Evolutionary conservation across 2,113 vertebrate genomes (phyloP).

Genomic region (Cynocephalus volans): DNA sequence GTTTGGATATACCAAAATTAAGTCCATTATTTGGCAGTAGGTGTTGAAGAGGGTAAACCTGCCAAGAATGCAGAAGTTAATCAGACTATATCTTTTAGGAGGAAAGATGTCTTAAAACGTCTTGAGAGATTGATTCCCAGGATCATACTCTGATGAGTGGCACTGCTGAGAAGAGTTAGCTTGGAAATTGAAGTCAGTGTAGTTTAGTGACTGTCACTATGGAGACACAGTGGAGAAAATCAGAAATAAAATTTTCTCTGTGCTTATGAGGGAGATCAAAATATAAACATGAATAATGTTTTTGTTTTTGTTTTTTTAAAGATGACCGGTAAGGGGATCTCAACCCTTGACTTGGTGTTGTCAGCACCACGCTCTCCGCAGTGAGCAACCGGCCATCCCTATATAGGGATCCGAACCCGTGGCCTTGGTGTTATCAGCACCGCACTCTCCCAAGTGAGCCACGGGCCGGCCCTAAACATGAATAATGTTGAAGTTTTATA

Average conservation of each 20-base stretch:
- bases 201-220: not conserved
- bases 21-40: not conserved
- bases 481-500: slow-evolving; percentile 54
- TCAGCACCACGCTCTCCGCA: too few species aligned
- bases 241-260: slow-evolving; percentile 12
- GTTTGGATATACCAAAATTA: not conserved
- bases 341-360: too few species aligned
- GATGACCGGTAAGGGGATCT: too few species aligned
- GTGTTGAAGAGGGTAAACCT: not conserved
- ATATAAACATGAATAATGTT: slow-evolving; percentile 48
- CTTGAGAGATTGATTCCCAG: slow-evolving; percentile 46
- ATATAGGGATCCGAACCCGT: too few species aligned
- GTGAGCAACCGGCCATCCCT: too few species aligned
- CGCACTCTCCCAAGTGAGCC: too few species aligned
- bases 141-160: not conserved
- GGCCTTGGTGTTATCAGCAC: too few species aligned
- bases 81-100: not conserved
- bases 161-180: slow-evolving; percentile 23
- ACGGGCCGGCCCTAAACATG: too few species aligned
- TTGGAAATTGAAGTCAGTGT: slow-evolving; percentile 50
- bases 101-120: slow-evolving; percentile 42
- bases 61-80: slow-evolving; percentile 50
- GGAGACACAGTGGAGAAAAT: not conserved
- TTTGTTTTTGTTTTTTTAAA: too few species aligned
- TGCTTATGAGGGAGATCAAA: not conserved